Evolutionary conservation across 2,113 vertebrate species (phyloP).

Genomic region (Enhydra lutris): DNA sequence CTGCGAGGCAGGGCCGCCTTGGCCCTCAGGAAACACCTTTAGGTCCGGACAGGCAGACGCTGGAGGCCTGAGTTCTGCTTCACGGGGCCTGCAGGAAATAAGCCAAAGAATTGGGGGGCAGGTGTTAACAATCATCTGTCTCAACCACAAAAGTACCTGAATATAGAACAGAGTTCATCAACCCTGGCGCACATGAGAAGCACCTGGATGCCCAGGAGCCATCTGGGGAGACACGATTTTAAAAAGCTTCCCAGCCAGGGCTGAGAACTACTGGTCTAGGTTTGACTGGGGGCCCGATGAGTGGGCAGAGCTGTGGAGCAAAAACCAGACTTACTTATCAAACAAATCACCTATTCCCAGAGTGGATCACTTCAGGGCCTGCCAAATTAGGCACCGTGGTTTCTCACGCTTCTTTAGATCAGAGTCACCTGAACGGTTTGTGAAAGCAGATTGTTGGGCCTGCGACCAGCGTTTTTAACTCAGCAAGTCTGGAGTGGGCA

Average conservation of each 20-base stretch:
- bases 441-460: neutral
- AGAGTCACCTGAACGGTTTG: neutral
- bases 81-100: conserved; percentile 57
- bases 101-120: conserved; percentile 35
- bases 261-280: neutral
- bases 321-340: neutral
- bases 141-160: conserved; percentile 50
- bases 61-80: conserved; percentile 62
- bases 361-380: neutral
- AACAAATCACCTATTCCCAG: neutral
- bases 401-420: neutral
- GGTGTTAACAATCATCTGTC: conserved; percentile 28
- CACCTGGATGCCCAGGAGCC: conserved; percentile 22
- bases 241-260: neutral
- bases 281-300: neutral
- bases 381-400: neutral
- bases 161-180: conserved; percentile 49
- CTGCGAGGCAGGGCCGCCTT: neutral
- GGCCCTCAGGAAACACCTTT: conserved; percentile 67
- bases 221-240: neutral
- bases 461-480: neutral
- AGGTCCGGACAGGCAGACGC: conserved; percentile 35
- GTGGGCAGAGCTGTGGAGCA: fast-evolving
- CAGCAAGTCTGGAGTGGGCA: neutral
- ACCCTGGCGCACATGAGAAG: neutral